A percentile compares a stretch with the other conserved stretches of the same genome.
phyloP scores from a whole-genome alignment of 2,888 invertebrate species.

The Ormyrus rosae region DNA sequence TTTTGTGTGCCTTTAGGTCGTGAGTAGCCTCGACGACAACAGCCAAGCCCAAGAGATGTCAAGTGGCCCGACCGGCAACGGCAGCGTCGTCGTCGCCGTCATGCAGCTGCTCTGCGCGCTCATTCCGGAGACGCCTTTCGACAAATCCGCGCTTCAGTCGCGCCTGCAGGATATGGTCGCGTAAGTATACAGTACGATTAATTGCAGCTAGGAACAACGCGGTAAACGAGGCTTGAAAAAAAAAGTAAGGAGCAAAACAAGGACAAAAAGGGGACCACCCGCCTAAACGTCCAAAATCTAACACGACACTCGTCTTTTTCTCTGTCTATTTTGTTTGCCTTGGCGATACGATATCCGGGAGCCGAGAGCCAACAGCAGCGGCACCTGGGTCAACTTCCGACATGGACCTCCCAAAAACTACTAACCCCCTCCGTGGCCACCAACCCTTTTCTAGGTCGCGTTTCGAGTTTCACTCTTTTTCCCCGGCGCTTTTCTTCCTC shows the following conservation, averaged over 20 bases:
- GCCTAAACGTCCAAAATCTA: not conserved
- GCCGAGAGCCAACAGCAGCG: constrained; percentile 44
- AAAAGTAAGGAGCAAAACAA: not conserved
- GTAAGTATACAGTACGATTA: constrained; percentile 72
- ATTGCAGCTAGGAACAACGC: not conserved
- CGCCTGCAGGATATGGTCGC: constrained; percentile 79
- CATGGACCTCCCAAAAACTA: constrained; percentile 69
- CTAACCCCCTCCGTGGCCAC: constrained; percentile 59
- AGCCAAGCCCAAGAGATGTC: constrained; percentile 69
- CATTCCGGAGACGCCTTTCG: constrained; percentile 76
- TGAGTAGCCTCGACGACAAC: constrained; percentile 70
- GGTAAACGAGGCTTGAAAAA: not conserved
- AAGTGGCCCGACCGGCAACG: constrained; percentile 73
- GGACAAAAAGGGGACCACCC: constrained; percentile 33
- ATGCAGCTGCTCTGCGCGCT: constrained; percentile 78
- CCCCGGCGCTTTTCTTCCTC: constrained; percentile 4
- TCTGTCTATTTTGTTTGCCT: constrained; percentile 22
- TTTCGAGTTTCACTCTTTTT: constrained; percentile 56
- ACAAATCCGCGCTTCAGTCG: constrained; percentile 72
- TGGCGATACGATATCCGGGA: constrained; percentile 41
- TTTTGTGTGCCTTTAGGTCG: constrained; percentile 27
- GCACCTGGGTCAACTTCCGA: constrained; percentile 74
- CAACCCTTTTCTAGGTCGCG: constrained; percentile 60
- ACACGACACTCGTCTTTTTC: not conserved
- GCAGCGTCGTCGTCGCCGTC: constrained; percentile 76